Conservation (phyloP, 2,797 vertebrate species). For the Ciconia nigra region DNA sequence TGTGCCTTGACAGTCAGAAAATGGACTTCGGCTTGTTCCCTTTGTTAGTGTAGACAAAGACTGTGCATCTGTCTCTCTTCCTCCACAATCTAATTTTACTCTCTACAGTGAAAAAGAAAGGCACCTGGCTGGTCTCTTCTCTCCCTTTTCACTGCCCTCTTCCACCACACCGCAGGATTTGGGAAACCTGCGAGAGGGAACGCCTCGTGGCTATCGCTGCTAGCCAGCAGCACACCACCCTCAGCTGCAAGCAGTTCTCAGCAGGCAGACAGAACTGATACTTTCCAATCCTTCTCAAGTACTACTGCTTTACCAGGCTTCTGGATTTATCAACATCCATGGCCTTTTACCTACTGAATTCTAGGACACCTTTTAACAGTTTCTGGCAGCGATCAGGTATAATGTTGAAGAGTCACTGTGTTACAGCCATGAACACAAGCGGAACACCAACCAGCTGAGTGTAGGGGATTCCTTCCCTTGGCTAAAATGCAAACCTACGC, state of each 20-base stretch:
- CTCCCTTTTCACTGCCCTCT: background rate
- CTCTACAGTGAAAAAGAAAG: background rate
- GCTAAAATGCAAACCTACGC: background rate
- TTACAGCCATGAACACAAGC: fast-evolving
- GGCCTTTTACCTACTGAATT: background rate
- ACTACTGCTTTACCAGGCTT: background rate
- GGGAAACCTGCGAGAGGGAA: background rate
- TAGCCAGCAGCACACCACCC: background rate
- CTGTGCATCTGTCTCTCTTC: background rate
- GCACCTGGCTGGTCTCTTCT: background rate
- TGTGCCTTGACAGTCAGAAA: background rate
- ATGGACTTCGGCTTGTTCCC: background rate
- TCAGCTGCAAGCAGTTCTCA: background rate
- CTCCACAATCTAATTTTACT: background rate
- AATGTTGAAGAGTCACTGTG: background rate
- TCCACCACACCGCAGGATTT: fast-evolving
- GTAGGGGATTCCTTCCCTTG: background rate
- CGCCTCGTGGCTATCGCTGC: fast-evolving
- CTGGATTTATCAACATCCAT: background rate
- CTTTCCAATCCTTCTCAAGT: background rate
- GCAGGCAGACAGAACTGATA: background rate
- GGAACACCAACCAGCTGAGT: background rate
- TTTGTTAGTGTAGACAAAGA: background rate
- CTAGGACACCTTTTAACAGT: background rate
- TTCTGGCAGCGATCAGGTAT: background rate